Evolutionary conservation across 2,797 vertebrate genomes (phyloP), one percentile per base, ranked within the genome.

Genomic region (Discoglossus pictus): DNA sequence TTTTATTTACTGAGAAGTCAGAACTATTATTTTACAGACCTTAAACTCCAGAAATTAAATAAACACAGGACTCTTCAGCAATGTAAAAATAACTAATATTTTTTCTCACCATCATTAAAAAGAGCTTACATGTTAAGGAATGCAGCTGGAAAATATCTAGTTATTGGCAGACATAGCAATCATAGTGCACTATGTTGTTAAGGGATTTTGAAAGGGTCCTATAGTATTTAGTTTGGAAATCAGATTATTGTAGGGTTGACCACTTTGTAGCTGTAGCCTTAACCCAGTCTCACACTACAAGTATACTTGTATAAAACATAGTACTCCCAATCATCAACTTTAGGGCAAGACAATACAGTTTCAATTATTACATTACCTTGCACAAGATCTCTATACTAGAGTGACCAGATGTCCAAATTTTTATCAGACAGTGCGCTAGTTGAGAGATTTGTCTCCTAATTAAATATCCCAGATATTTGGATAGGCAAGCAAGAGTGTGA

Each of bases 11-110:
- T 44, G 12, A 7, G 7, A 44, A 4, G 42, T 20, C 17, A 44
- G 2, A 31, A 34, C 34, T 4, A 8, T 7, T 9, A 36, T 53
- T 36, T 36, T 35, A 6, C 18, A 21, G 12, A 21, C 34, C 16
- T 4, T 12, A 55, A n/a, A 23, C 35, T 13, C 21, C 2, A 47
- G 8, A 10, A n/a, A 2, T 55, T 34, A 38, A 47, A 69, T 55
- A 18, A 61, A 38, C 35, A 61, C 7, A 68, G 35, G 62, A 10
- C 15, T 50, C 35, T 21, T 55, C 24, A 50, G n/a, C 25, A 12
- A 53, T 48, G 38, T 56, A 62, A 70, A 70, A 63, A 70, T 70
- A 70, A 63, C 51, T 52, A 42, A 56, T 63, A 63, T 63, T 56
- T 54, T 63, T 63, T 70, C 59, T 70, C 59, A 63, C 38, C 35